Percentiles rank a stretch among this genome's conserved stretches.
These are phyloP conservation scores for Pagetopsis macropterus DNA, from an alignment of 2,797 vertebrate species.

Conservation along the genomic window DNA sequence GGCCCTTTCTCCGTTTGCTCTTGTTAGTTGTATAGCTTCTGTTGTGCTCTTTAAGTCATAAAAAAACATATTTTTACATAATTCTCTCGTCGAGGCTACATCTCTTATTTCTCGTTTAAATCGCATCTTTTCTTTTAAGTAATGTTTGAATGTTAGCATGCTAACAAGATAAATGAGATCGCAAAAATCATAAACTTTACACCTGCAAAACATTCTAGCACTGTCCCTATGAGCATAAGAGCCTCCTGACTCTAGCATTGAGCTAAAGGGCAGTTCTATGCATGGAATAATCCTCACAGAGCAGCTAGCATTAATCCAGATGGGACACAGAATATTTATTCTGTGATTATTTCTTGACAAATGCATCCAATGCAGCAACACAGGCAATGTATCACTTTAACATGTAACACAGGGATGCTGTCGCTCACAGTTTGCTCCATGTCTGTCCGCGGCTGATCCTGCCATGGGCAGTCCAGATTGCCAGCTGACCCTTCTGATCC, in stretches of 20 bases:
- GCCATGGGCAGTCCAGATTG: conserved; percentile 34
- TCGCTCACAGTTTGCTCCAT: conserved; percentile 29
- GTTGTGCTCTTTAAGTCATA: no score
- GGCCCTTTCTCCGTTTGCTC: no score
- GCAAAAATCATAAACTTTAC: neutral
- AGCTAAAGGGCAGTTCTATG: neutral
- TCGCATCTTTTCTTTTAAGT: no score
- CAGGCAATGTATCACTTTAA: neutral
- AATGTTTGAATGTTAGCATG: no score
- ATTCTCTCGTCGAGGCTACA: no score
- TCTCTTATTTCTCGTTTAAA: no score
- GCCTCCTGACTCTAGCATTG: neutral
- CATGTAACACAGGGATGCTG: neutral
- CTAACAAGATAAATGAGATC: no score
- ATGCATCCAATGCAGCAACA: neutral
- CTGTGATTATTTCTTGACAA: neutral
- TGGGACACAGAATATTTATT: neutral
- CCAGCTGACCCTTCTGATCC: conserved; percentile 45
- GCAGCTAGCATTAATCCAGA: neutral
- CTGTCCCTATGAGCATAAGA: neutral
- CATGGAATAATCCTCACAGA: neutral
- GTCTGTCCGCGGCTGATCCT: conserved; percentile 41
- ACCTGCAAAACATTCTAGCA: neutral
- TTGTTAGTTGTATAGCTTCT: no score
- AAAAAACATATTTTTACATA: no score